These are phyloP conservation scores for Anthrax anthrax DNA, from an alignment of 2,888 invertebrate genomes.

Conservation along the genomic window DNA sequence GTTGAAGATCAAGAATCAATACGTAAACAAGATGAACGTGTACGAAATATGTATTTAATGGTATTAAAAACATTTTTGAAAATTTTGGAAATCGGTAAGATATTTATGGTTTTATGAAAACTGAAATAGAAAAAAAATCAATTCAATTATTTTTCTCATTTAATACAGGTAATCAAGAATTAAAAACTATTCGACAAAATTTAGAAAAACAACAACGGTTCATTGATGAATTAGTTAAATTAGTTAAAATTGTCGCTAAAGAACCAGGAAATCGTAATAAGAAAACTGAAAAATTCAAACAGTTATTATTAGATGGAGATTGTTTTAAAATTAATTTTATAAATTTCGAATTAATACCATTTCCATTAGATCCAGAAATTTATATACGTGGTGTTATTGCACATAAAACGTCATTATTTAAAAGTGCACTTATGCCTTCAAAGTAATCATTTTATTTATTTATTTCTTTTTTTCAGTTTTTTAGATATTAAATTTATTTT, in stretches of 20 bases:
- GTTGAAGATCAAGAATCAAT: conserved; percentile 72
- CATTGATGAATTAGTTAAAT: conserved; percentile 74
- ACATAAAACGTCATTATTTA: conserved; percentile 83
- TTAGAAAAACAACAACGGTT: conserved; percentile 78
- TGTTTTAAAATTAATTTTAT: conserved; percentile 74
- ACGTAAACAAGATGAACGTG: conserved; percentile 54
- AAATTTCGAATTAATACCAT: conserved; percentile 81
- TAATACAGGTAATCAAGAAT: conserved; percentile 43
- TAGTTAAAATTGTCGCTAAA: conserved; percentile 76
- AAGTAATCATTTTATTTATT: conserved; percentile 28
- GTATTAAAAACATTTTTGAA: conserved; percentile 79
- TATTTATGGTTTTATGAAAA: background rate
- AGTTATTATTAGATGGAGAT: conserved; percentile 66
- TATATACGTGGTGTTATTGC: conserved; percentile 77
- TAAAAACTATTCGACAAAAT: conserved; percentile 60
- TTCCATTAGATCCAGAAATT: conserved; percentile 87
- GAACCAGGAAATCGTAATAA: conserved; percentile 85
- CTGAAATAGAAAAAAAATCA: background rate
- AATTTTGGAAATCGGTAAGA: conserved; percentile 46
- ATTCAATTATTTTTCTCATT: background rate
- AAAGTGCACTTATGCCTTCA: conserved; percentile 93
- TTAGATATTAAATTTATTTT: background rate
- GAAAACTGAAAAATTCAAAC: conserved; percentile 81
- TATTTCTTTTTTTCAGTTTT: background rate
- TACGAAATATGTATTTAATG: conserved; percentile 73